These are phyloP conservation scores for Bubo scandiacus DNA, from an alignment of 2,113 vertebrate species.

Conservation along the genomic window DNA sequence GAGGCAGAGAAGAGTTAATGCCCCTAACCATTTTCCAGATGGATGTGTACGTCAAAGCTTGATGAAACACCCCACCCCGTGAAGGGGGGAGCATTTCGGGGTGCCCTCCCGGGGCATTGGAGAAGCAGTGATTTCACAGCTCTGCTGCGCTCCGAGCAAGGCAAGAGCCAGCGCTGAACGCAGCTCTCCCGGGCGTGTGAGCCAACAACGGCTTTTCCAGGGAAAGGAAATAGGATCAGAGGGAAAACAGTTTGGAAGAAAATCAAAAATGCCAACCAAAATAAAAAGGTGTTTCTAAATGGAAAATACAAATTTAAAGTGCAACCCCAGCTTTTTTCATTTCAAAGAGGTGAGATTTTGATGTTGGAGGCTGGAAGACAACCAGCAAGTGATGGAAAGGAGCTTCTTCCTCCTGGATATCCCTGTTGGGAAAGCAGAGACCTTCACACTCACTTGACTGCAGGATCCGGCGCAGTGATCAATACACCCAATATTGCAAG, in stretches of 20 bases:
- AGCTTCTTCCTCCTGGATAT: background rate
- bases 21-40: background rate
- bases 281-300: background rate
- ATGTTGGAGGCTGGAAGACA: background rate
- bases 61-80: background rate
- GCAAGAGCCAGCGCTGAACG: background rate
- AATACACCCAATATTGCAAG: background rate
- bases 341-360: background rate
- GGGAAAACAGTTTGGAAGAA: background rate
- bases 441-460: fast-evolving
- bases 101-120: background rate
- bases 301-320: background rate
- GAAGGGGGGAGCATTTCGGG: background rate
- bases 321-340: background rate
- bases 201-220: background rate
- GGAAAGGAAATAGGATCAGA: background rate
- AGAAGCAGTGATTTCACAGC: background rate
- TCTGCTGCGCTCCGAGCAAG: background rate
- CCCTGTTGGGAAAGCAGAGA: background rate
- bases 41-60: background rate
- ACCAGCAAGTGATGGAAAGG: background rate
- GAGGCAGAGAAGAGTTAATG: background rate
- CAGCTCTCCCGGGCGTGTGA: fast-evolving
- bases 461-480: background rate
- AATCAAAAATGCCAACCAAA: background rate